A percentile compares a stretch with the other conserved stretches of the same genome.
Conservation (phyloP, 2,113 vertebrate genomes). For the Pterocles gutturalis region DNA sequence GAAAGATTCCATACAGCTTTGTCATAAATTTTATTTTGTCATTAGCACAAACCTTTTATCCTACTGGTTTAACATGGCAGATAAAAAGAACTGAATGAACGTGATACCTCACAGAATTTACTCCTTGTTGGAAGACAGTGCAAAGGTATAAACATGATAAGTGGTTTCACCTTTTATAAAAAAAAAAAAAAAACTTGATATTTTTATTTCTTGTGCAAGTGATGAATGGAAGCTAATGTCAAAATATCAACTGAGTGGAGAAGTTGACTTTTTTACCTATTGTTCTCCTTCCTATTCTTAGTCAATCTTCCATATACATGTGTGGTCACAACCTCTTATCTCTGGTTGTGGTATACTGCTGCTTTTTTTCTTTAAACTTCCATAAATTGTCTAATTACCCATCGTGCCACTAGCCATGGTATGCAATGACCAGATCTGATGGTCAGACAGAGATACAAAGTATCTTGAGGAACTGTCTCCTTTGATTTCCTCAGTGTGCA, state of each 20-base stretch:
- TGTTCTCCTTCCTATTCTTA: neutral
- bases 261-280: neutral
- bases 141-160: neutral
- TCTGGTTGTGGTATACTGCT: neutral
- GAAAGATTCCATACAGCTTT: neutral
- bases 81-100: neutral
- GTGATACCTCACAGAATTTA: neutral
- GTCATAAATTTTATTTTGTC: neutral
- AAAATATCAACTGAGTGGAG: neutral
- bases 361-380: neutral
- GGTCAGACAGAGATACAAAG: neutral
- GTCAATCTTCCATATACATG: neutral
- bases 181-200: neutral
- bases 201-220: neutral
- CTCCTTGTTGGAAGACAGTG: neutral
- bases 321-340: neutral
- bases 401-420: neutral
- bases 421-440: neutral
- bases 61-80: neutral
- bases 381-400: neutral
- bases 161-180: neutral
- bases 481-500: neutral
- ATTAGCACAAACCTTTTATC: neutral
- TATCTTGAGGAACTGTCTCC: neutral
- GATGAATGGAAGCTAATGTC: neutral